These are phyloP conservation scores for Argyresthia albistria DNA, from an alignment of 2,888 invertebrate genomes.

Conservation along the genomic window DNA sequence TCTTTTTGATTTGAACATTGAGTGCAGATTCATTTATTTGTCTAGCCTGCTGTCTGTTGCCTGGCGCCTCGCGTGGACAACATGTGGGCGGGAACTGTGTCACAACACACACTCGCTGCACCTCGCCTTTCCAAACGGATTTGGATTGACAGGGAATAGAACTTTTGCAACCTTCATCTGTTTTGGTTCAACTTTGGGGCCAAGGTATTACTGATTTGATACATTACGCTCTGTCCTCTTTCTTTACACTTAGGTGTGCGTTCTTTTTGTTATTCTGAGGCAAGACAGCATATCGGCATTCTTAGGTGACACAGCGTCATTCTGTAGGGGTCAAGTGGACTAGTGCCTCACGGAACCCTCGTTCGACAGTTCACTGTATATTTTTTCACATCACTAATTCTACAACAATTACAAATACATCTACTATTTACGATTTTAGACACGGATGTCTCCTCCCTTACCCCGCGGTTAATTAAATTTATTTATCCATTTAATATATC, in stretches of 20 bases:
- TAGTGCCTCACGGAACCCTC: constrained; percentile 55
- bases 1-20: constrained; percentile 73
- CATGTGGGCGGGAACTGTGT: too few species aligned
- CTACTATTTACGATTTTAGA: constrained; percentile 68
- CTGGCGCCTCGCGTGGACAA: background rate
- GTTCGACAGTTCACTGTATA: constrained; percentile 35
- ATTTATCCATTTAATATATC: constrained; percentile 41
- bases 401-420: constrained; percentile 71
- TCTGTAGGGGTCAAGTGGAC: constrained; percentile 19
- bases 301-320: background rate
- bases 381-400: constrained; percentile 53
- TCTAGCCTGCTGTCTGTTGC: constrained; percentile 55
- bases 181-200: too few species aligned
- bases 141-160: too few species aligned
- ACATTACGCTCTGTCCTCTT: too few species aligned
- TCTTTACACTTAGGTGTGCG: too few species aligned
- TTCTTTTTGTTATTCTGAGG: too few species aligned
- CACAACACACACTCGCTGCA: too few species aligned
- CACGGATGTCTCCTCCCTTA: constrained; percentile 53
- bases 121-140: too few species aligned
- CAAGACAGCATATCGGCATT: too few species aligned
- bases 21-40: constrained; percentile 68
- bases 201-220: too few species aligned
- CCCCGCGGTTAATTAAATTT: constrained; percentile 49
- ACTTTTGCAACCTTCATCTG: too few species aligned